phyloP scores from a whole-genome alignment of 1,140 invertebrate genomes.

The Globodera ellingtonae region DNA sequence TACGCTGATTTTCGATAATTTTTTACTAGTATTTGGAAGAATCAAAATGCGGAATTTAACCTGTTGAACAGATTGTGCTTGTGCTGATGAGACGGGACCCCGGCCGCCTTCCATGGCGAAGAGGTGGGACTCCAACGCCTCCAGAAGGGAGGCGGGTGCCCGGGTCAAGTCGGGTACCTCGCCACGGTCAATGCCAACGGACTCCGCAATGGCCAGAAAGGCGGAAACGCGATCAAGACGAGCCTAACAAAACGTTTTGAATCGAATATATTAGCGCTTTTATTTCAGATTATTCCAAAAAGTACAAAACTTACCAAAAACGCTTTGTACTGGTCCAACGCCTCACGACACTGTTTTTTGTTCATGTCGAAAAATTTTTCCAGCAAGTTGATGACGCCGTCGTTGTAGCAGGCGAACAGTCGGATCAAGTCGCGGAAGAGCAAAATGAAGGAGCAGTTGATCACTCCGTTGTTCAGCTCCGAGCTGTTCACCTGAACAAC shows the following conservation, averaged over 20 bases:
- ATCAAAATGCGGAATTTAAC: background rate
- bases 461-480: slow-evolving; percentile 95
- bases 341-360: slow-evolving; percentile 92
- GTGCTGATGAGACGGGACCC: slow-evolving; percentile 49
- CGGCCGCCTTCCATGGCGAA: slow-evolving; percentile 77
- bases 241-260: slow-evolving; percentile 64
- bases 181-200: slow-evolving; percentile 96
- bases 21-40: too few species aligned
- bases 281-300: too few species aligned
- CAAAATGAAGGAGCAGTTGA: slow-evolving; percentile 97
- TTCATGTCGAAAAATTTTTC: slow-evolving; percentile 99
- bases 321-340: slow-evolving; percentile 97
- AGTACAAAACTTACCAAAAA: slow-evolving; percentile 75
- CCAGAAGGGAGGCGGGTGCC: slow-evolving; percentile 93
- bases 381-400: slow-evolving; percentile 97
- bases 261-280: too few species aligned
- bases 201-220: slow-evolving; percentile 95
- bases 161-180: slow-evolving; percentile 98
- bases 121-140: slow-evolving; percentile 94
- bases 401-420: slow-evolving; percentile 98
- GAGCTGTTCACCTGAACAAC: slow-evolving; percentile 78
- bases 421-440: slow-evolving; percentile 97
- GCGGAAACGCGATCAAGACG: slow-evolving; percentile 97
- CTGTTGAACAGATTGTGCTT: slow-evolving; percentile 38
- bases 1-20: too few species aligned